Conservation (phyloP, 1,140 invertebrate genomes). For the Lamellibrachia luymesi region DNA sequence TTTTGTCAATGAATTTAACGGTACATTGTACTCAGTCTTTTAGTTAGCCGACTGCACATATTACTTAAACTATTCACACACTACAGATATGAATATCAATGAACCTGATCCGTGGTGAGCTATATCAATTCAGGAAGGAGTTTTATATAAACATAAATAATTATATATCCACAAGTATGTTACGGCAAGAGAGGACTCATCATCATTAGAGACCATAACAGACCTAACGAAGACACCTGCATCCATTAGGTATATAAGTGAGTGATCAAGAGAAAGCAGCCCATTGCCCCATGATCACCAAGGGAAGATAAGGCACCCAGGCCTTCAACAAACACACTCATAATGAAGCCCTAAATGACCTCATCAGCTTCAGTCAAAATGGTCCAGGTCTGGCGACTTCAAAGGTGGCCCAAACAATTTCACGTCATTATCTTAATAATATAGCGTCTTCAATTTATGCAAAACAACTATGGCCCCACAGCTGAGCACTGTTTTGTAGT, state of each 20-base stretch:
- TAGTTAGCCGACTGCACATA: too few species aligned
- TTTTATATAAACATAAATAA: too few species aligned
- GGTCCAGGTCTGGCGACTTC: not conserved
- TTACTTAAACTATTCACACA: too few species aligned
- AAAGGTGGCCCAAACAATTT: not conserved
- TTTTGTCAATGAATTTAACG: too few species aligned
- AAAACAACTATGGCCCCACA: not conserved
- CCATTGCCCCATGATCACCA: not conserved
- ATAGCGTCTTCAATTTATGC: conserved; percentile 1
- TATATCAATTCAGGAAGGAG: too few species aligned
- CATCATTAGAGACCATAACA: not conserved
- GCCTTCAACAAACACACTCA: not conserved
- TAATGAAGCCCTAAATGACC: not conserved
- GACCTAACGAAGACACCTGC: not conserved
- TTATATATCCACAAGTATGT: too few species aligned
- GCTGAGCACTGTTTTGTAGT: not conserved
- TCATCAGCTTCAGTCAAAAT: not conserved
- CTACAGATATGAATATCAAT: too few species aligned
- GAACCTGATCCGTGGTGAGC: too few species aligned
- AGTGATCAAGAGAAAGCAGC: not conserved
- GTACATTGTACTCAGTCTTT: too few species aligned
- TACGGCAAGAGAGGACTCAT: too few species aligned
- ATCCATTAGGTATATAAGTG: not conserved
- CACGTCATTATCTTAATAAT: conserved; percentile 5
- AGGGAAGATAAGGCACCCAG: not conserved